phyloP scores from a whole-genome alignment of 2,113 vertebrate genomes.

The Cricetomys ansorgei region DNA sequence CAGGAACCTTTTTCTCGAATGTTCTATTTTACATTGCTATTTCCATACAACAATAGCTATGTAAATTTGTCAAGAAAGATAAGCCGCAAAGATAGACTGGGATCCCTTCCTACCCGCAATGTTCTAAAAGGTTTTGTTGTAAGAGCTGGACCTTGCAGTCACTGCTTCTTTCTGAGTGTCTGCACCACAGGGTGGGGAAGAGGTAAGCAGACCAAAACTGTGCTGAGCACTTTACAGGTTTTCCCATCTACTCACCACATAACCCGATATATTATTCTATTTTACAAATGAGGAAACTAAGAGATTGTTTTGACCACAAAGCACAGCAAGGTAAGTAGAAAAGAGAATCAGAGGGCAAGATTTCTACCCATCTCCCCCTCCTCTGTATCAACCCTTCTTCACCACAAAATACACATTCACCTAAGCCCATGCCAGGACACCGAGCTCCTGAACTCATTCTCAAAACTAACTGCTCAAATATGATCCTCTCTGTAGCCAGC shows the following conservation, averaged over 20 bases:
- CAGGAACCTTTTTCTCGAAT: not conserved
- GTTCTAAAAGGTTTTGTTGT: not conserved
- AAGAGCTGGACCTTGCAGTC: not conserved
- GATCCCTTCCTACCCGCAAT: not conserved
- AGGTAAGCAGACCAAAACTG: not conserved
- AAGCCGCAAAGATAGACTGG: not conserved
- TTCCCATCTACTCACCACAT: not conserved
- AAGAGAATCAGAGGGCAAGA: not conserved
- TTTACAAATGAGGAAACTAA: not conserved
- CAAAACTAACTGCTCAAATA: not conserved
- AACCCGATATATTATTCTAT: not conserved
- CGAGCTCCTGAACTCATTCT: not conserved
- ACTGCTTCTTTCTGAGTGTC: not conserved
- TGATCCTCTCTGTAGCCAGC: not conserved
- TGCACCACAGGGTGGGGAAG: not conserved
- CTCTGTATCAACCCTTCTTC: no score
- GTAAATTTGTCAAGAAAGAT: not conserved
- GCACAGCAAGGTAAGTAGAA: not conserved
- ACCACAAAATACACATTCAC: not conserved
- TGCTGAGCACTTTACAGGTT: accelerated
- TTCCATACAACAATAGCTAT: not conserved
- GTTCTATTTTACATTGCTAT: not conserved
- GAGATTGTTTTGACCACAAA: not conserved
- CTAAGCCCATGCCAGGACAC: not conserved
- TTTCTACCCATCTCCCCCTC: not conserved